Evolutionary conservation across 2,113 vertebrate species (phyloP).

Genomic region (Desmodus rotundus): DNA sequence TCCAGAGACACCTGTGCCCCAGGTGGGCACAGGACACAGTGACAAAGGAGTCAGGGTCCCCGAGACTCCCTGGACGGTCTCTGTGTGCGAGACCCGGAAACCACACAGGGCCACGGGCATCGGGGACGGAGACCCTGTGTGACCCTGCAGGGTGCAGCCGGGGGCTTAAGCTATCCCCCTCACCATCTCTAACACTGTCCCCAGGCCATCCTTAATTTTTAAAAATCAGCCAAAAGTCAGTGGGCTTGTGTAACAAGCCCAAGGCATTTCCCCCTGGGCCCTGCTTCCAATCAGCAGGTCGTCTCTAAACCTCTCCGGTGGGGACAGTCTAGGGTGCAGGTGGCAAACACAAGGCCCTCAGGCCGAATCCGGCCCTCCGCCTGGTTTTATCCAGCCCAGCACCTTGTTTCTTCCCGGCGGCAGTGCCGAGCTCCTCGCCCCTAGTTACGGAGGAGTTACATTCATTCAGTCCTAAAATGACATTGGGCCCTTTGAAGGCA

Average conservation of each 20-base stretch:
- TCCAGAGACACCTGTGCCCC: neutral
- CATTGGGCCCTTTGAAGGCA: too few species aligned
- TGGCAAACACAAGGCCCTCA: too few species aligned
- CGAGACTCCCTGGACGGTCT: neutral
- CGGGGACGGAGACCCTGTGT: neutral
- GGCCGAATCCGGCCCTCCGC: too few species aligned
- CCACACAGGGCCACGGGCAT: neutral
- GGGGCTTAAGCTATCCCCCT: too few species aligned
- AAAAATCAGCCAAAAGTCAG: neutral
- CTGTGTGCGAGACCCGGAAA: neutral
- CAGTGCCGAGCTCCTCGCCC: too few species aligned
- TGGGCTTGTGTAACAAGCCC: neutral
- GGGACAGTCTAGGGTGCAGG: neutral
- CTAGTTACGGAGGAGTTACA: too few species aligned
- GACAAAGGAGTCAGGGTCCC: accelerated
- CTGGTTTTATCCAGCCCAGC: too few species aligned
- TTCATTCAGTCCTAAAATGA: too few species aligned
- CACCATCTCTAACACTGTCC: neutral
- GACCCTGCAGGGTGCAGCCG: accelerated
- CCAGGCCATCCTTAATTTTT: neutral
- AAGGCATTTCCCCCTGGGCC: neutral
- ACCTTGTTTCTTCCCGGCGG: too few species aligned
- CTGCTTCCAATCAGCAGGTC: neutral
- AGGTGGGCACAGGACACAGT: neutral
- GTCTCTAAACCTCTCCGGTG: too few species aligned